Conservation (phyloP, 2,888 invertebrate genomes). For the Cheiracanthium punctorium region DNA sequence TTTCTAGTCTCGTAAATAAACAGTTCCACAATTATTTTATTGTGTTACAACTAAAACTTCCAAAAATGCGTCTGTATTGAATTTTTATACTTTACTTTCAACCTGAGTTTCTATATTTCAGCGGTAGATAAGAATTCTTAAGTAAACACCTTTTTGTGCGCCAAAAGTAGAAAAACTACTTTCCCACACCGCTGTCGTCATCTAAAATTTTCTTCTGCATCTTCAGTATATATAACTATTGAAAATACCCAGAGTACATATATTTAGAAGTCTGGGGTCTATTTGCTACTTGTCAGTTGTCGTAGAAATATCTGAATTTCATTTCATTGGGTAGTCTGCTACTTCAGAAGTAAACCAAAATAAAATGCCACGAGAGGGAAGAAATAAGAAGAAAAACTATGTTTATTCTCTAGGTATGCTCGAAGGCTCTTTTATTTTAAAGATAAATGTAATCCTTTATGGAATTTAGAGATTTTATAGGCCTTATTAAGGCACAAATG, state of each 20-base stretch:
- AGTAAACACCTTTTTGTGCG: too few relatives aligned
- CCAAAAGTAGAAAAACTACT: too few relatives aligned
- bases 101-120: too few relatives aligned
- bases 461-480: constrained; percentile 36
- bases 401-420: not conserved
- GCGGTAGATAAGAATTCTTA: too few relatives aligned
- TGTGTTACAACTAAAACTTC: too few relatives aligned
- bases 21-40: too few relatives aligned
- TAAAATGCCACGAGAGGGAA: not conserved
- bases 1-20: too few relatives aligned
- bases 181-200: too few relatives aligned
- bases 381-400: too few relatives aligned
- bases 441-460: constrained; percentile 22
- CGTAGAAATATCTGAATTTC: not conserved
- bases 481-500: constrained; percentile 34
- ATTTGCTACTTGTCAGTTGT: not conserved
- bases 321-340: not conserved
- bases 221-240: not conserved
- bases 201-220: too few relatives aligned
- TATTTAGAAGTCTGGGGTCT: not conserved
- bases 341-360: not conserved
- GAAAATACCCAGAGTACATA: not conserved
- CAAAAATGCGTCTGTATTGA: too few relatives aligned
- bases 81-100: too few relatives aligned
- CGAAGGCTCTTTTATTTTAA: constrained; percentile 7